Percentiles rank a stretch among this genome's conserved stretches.
Conservation (phyloP, 2,888 invertebrate species). For the Busseola fusca region DNA sequence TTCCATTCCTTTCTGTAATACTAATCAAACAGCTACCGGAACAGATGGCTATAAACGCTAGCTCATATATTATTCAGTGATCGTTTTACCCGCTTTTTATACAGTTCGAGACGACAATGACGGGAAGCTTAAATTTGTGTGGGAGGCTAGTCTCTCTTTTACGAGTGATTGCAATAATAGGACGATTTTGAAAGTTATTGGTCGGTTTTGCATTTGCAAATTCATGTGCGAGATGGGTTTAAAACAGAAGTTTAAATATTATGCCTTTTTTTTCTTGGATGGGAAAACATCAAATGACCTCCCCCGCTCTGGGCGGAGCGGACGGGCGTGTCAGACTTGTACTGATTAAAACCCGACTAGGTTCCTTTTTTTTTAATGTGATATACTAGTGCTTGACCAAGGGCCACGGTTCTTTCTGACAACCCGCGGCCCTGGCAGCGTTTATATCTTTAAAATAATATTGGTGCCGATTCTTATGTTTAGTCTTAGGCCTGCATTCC, state of each 20-base stretch:
- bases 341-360: too few relatives aligned
- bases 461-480: too few relatives aligned
- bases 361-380: too few relatives aligned
- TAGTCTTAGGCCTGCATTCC: too few relatives aligned
- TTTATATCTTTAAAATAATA: too few relatives aligned
- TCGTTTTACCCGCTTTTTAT: conserved; percentile 48
- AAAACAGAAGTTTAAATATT: not conserved
- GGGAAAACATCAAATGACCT: too few relatives aligned
- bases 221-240: not conserved
- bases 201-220: conserved; percentile 10
- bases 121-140: conserved; percentile 36
- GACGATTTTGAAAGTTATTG: not conserved
- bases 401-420: too few relatives aligned
- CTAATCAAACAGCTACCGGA: conserved; percentile 42
- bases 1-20: conserved; percentile 11
- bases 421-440: too few relatives aligned
- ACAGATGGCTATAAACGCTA: conserved; percentile 44
- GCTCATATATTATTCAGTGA: conserved; percentile 57
- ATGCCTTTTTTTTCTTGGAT: too few relatives aligned
- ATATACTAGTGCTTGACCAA: too few relatives aligned
- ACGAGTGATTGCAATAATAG: conserved; percentile 5
- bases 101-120: conserved; percentile 20
- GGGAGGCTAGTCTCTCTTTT: conserved; percentile 11
- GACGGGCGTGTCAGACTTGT: too few relatives aligned
- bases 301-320: too few relatives aligned